Base-by-base conservation (phyloP, 2,797 vertebrate species). In the Tangara arthus region DNA sequence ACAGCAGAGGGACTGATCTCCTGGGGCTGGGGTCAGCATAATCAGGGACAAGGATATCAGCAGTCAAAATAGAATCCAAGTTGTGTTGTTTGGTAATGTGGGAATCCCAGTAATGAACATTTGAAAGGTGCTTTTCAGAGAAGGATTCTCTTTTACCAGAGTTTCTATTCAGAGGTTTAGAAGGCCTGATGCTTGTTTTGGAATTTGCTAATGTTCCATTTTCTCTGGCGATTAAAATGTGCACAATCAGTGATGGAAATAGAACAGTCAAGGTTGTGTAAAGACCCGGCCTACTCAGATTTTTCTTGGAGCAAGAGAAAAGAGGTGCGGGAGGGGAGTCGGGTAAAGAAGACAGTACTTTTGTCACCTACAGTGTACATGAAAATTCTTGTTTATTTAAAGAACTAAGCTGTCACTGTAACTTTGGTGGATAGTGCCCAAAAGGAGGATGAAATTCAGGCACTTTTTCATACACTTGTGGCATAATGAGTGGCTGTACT, bases 241-340 rank as follows among this genome's bases (percentile, higher is more conserved):
- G 39, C 37, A 18, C n/a, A 61, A 32, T 26, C 47, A 37, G 26
- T 32, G 23, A 68, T n/a, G 35, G n/a, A 75, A 80, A 44, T 8
- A 64, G 19, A 93, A 19, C 3, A 39, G 11, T 21, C 21, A 11
- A 10, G 20, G 20, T 44, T 75, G 20, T 30, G 22, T 70, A 11
- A 63, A 77, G 23, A 56, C 26, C 11, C 53, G 41, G 1, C 3
- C 28, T 82, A 30, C 28, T 66, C 16, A 8, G 32, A 16, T 20
- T 77, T 80, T 65, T 35, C 28, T 56, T 70, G 46, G 20, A 68
- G 6, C 3, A 56, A 60, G 35, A 72, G 28, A 34, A 79, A 85
- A 79, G 24, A 46, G 3, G 0, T 4, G 2, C 0, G 0, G 9
- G 3, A 3, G 5, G 7, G 12, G 41, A 55, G 24, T 21, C 8